These are phyloP conservation scores for Brevimyrus niger DNA, from an alignment of 2,113 vertebrate species.

Conservation along the genomic window DNA sequence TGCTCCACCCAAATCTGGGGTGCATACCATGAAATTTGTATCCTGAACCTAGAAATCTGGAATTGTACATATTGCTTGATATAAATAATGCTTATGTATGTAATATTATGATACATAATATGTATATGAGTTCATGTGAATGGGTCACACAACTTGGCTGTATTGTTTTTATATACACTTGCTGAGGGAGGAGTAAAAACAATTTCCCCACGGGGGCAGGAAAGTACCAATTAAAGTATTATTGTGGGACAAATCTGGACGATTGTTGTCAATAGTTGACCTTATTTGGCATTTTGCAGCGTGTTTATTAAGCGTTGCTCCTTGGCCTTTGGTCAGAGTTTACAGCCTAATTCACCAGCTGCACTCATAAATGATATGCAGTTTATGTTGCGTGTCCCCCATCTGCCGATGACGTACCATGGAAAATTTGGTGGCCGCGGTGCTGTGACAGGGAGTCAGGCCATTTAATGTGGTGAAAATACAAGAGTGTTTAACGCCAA, in stretches of 20 bases:
- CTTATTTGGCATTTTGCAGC: not conserved
- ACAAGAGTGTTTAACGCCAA: not conserved
- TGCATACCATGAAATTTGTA: too few species aligned
- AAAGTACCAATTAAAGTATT: too few species aligned
- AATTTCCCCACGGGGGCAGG: too few species aligned
- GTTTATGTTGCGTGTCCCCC: not conserved
- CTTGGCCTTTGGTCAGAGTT: not conserved
- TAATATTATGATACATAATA: not conserved
- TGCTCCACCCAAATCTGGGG: too few species aligned
- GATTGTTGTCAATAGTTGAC: not conserved
- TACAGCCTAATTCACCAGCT: not conserved
- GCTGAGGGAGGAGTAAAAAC: too few species aligned
- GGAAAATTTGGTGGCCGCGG: not conserved
- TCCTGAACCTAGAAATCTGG: too few species aligned
- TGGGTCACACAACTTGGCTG: not conserved
- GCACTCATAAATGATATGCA: not conserved
- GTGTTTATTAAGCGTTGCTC: not conserved
- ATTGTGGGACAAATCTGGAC: not conserved
- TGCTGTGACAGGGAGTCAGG: not conserved
- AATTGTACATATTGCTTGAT: not conserved
- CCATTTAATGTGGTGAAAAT: not conserved
- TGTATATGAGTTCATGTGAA: too few species aligned
- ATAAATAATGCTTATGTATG: not conserved
- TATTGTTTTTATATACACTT: not conserved
- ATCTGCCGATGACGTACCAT: not conserved